phyloP scores from a whole-genome alignment of 2,797 vertebrate species.

The Myripristis murdjan region DNA sequence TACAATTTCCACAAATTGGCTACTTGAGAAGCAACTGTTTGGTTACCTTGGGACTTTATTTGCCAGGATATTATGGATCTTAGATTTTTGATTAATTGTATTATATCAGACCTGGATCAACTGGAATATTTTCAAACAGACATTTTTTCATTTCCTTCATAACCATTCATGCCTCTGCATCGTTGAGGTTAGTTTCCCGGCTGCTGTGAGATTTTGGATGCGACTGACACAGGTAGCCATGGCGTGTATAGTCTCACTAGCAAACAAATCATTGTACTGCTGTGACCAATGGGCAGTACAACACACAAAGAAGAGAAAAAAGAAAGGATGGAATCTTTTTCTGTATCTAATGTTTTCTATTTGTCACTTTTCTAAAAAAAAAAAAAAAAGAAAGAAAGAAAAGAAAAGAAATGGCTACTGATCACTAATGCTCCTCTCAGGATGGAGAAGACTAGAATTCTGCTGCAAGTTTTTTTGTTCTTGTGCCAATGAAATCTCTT shows the following conservation, averaged over 20 bases:
- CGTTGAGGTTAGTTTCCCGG: slow-evolving; percentile 10
- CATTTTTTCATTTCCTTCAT: neutral
- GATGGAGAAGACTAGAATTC: slow-evolving; percentile 60
- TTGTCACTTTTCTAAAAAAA: slow-evolving; percentile 54
- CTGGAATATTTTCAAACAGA: slow-evolving; percentile 67
- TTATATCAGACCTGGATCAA: slow-evolving; percentile 66
- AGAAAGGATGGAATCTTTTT: slow-evolving; percentile 20
- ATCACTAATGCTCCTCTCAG: slow-evolving; percentile 67
- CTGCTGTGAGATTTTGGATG: slow-evolving; percentile 36
- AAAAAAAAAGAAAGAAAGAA: too few relatives aligned
- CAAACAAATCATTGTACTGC: slow-evolving; percentile 25
- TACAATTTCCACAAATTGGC: slow-evolving; percentile 51
- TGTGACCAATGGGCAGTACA: slow-evolving; percentile 46
- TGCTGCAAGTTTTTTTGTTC: slow-evolving; percentile 70
- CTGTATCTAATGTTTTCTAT: slow-evolving; percentile 52
- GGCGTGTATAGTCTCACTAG: slow-evolving; percentile 9
- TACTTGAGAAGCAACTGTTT: slow-evolving; percentile 23
- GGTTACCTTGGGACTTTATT: neutral
- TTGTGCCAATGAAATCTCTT: slow-evolving; percentile 78
- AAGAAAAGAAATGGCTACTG: slow-evolving; percentile 79
- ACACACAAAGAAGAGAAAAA: slow-evolving; percentile 39
- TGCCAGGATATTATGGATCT: slow-evolving; percentile 16
- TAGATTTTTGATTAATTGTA: slow-evolving; percentile 11
- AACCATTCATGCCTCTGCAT: slow-evolving; percentile 23
- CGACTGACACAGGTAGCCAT: slow-evolving; percentile 1